phyloP scores from a whole-genome alignment of 2,888 invertebrate species.

The Drosophila rellima region DNA sequence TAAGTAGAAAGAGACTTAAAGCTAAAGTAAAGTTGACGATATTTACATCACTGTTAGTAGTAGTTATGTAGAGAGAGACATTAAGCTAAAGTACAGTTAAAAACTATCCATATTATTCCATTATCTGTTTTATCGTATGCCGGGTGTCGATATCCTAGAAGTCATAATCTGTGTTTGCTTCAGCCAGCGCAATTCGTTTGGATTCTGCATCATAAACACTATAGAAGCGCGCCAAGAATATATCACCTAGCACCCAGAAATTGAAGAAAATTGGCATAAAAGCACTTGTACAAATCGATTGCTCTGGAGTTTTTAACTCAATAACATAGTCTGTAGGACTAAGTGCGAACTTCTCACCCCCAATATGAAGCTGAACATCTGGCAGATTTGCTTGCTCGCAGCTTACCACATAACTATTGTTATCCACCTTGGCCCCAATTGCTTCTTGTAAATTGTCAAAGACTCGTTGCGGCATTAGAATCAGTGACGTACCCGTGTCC shows the following conservation, averaged over 20 bases:
- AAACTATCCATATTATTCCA: too few relatives aligned
- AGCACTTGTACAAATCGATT: conserved; percentile 35
- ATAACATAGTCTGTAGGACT: conserved; percentile 49
- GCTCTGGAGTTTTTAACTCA: background rate
- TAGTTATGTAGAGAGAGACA: too few relatives aligned
- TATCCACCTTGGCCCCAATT: conserved; percentile 9
- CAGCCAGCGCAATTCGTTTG: conserved; percentile 53
- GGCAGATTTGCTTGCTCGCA: conserved; percentile 32
- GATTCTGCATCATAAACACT: conserved; percentile 58
- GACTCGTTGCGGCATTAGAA: conserved; percentile 41
- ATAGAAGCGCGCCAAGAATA: conserved; percentile 60
- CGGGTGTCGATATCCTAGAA: background rate
- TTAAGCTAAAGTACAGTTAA: too few relatives aligned
- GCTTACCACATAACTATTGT: conserved; percentile 22
- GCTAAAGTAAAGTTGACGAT: too few relatives aligned
- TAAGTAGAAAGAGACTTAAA: too few relatives aligned
- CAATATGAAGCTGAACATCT: conserved; percentile 46
- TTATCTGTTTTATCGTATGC: too few relatives aligned
- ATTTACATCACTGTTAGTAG: too few relatives aligned
- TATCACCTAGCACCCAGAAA: conserved; percentile 66
- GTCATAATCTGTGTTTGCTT: conserved; percentile 14
- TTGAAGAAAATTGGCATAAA: conserved; percentile 38
- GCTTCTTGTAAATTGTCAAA: conserved; percentile 28
- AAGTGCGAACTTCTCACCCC: conserved; percentile 22
- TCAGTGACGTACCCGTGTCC: conserved; percentile 63